Base-by-base conservation (phyloP, 2,113 vertebrate species). In the Notiomystis cincta region DNA sequence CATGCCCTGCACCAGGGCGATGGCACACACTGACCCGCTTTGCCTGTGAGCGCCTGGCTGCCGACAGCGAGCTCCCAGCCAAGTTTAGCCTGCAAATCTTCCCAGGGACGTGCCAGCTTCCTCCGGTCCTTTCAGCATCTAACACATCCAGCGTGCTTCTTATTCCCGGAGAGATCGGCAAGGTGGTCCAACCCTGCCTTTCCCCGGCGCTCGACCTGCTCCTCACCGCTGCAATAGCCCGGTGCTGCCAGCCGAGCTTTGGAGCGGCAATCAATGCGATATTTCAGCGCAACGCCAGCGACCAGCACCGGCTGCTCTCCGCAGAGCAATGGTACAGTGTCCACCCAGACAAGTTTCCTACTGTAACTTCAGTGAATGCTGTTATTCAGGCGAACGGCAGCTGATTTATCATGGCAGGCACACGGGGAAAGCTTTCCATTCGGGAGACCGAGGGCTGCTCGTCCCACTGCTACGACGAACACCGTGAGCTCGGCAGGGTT, bases 261-360 rank as follows among this genome's bases (percentile, higher is more conserved):
- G 79, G 89, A 60, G 82, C n/a, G 20, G 64, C 15, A 6, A 22
- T 75, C 96, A 37, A 75, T 56, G 90, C 79, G 3, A 88, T 53
- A 42, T 77, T 78, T 90, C 87, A 61, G 84, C 44, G 33, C 67
- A 7, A 47, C 5, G 90, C 79, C 92, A 28, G 82, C 51, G 2
- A 54, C 18, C 67, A 5, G 87, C 89, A 31, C 81, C n/a, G 77
- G 65, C 89, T 15, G 87, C 87, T 64, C 66, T 79, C 94, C 8
- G 77, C 93, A 57, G 40, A 93, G 94, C 91, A 82, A 67, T 30
- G 89, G 81, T 91, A 75, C 87, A 57, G 81, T 24, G 93, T 88
- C 95, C 88, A 9, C 51, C 25, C 82, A 40, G 82, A 96, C 93
- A 95, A 96, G 93, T 96, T 95, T 97, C 88, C 95, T 13, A 90